Evolutionary conservation across 2,113 vertebrate species (phyloP).

Genomic region (Azemiops feae): DNA sequence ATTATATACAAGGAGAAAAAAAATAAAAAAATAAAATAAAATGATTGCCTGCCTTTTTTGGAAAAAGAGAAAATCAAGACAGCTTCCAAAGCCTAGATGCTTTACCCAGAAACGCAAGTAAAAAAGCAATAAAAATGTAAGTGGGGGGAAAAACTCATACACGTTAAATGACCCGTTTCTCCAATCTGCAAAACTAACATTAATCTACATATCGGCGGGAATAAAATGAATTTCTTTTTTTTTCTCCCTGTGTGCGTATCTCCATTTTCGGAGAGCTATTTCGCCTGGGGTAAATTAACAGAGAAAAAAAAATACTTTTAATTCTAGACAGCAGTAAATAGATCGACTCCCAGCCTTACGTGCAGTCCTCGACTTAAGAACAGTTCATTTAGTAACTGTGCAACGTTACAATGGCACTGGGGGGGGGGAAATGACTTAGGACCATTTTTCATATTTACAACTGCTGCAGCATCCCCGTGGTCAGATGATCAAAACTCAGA

Average conservation of each 20-base stretch:
- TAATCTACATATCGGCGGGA: background rate
- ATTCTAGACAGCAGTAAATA: background rate
- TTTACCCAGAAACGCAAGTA: background rate
- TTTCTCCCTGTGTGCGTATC: background rate
- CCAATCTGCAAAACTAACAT: background rate
- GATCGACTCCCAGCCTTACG: background rate
- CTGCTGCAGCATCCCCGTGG: no score
- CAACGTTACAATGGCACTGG: background rate
- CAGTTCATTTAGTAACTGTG: background rate
- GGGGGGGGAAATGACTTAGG: fast-evolving
- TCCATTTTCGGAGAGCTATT: background rate
- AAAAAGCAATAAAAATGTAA: background rate
- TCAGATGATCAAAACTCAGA: no score
- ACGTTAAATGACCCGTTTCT: background rate
- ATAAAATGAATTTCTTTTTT: background rate
- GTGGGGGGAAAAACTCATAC: background rate
- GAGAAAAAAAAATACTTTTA: background rate
- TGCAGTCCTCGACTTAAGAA: no score
- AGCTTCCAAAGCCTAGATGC: background rate
- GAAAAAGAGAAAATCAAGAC: background rate
- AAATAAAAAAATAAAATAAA: background rate
- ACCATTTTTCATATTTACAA: no score
- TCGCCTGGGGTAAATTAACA: background rate
- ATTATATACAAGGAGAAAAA: background rate
- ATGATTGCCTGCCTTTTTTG: background rate